Base-by-base conservation (phyloP, 2,797 vertebrate genomes). In the Pogoniulus pusillus region DNA sequence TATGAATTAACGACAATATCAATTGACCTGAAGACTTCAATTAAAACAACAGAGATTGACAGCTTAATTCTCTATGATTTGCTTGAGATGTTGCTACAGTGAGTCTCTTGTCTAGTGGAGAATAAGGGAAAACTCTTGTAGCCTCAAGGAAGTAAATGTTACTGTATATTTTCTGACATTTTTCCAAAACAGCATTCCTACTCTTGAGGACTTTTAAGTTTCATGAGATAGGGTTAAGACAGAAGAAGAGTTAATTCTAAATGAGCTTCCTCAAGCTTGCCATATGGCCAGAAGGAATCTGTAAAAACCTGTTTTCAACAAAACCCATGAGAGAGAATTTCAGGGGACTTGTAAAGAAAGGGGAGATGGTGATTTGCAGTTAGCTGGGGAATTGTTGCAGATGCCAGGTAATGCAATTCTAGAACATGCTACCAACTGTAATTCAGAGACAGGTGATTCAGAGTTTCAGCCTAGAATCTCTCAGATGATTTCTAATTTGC, bases 181-280 rank as follows among this genome's bases (percentile, higher is more conserved):
- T 73, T 69, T 86, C 27, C 41, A 66, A 65, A 86, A 64, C 4
- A 27, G 22, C 35, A 19, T 82, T 84, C 82, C 54, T 0, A 1
- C 79, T 55, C 58, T 54, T 74, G 34, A 84, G 45, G 10, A n/a
- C 79, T 87, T 91, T 89, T 55, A 84, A 87, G 68, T 82, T 71
- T 87, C 87, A 84, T 89, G 84, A 62, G 27, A 4, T 47, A 90
- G 37, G 41, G 41, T 7, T 77, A 37, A 57, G 75, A 62, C 65
- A 77, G 62, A 60, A 80, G 54, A 26, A 77, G 45, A 29, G 32
- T 30, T 83, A 47, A 70, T 65, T 91, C 39, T 60, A 18, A 83
- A 78, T 87, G 49, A 84, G 71, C 89, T 89, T 91, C 78, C 71
- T 84, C 58, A 55, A 62, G 26, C 58, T 89, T 89, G 93, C 82